Conservation (phyloP, 2,888 invertebrate genomes). For the Calameuta pallipes region DNA sequence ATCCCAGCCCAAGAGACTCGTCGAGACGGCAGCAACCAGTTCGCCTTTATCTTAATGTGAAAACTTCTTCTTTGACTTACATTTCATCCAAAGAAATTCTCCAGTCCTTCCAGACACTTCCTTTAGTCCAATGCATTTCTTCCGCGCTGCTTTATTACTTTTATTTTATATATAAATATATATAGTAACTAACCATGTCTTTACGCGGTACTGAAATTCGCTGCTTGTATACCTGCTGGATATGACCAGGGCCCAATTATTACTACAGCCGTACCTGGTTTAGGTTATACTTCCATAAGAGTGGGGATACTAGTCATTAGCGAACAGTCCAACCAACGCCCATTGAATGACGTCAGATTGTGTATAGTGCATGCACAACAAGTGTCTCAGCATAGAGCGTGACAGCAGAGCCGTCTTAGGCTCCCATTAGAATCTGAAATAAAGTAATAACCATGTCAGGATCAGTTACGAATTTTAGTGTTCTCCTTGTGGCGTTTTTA, state of each 20-base stretch:
- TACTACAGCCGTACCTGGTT: not conserved
- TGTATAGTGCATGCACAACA: conserved; percentile 27
- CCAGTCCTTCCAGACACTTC: not conserved
- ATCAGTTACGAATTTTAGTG: not conserved
- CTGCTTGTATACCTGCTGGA: not conserved
- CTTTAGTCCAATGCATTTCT: not conserved
- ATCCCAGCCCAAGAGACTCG: not conserved
- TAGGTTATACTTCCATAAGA: not conserved
- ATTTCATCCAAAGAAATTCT: conserved; percentile 6
- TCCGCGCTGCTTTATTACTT: not conserved
- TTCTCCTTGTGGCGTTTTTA: not conserved
- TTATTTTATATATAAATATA: not conserved
- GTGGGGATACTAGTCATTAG: not conserved
- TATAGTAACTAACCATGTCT: not conserved
- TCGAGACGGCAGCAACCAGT: not conserved
- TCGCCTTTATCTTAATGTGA: conserved; percentile 31
- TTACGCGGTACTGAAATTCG: not conserved
- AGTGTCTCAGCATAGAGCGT: conserved; percentile 21
- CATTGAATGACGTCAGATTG: conserved; percentile 47
- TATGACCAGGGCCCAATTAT: not conserved
- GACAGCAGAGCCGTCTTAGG: not conserved
- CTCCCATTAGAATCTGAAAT: not conserved
- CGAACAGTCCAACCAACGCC: conserved; percentile 43
- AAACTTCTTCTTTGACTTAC: conserved; percentile 33
- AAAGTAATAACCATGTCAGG: not conserved